Evolutionary conservation across 2,113 vertebrate genomes (phyloP).

Genomic region (Otocyon megalotis): DNA sequence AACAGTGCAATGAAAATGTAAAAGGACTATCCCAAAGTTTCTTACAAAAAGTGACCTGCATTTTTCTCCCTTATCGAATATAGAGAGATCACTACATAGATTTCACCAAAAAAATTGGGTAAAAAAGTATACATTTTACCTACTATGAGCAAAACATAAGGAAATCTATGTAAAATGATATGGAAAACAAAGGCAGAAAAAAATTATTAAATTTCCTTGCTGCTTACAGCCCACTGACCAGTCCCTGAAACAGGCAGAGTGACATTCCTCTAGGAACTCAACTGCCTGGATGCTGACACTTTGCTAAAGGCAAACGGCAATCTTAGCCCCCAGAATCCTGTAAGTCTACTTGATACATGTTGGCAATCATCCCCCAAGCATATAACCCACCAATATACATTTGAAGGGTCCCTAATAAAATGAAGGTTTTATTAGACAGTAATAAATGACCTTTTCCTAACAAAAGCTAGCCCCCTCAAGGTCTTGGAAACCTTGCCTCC

Average conservation of each 20-base stretch:
- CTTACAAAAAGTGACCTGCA: not conserved
- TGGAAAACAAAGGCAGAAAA: not conserved
- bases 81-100: not conserved
- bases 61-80: conserved; percentile 24
- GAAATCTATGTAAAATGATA: conserved; percentile 31
- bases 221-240: not conserved
- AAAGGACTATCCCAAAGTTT: not conserved
- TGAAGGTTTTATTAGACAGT: not conserved
- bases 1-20: not conserved
- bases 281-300: not conserved
- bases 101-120: not conserved
- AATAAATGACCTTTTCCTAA: not conserved
- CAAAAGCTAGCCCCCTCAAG: not conserved
- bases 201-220: not conserved
- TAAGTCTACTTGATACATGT: not conserved
- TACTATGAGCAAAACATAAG: not conserved
- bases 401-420: not conserved
- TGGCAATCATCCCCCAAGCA: not conserved
- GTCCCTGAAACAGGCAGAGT: not conserved
- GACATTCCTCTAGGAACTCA: not conserved
- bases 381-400: not conserved
- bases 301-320: not conserved
- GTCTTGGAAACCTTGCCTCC: not conserved
- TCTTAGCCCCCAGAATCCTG: not conserved
- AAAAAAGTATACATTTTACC: conserved; percentile 33